Base-by-base conservation (phyloP, 2,888 invertebrate species). In the Epiblema foenella region DNA sequence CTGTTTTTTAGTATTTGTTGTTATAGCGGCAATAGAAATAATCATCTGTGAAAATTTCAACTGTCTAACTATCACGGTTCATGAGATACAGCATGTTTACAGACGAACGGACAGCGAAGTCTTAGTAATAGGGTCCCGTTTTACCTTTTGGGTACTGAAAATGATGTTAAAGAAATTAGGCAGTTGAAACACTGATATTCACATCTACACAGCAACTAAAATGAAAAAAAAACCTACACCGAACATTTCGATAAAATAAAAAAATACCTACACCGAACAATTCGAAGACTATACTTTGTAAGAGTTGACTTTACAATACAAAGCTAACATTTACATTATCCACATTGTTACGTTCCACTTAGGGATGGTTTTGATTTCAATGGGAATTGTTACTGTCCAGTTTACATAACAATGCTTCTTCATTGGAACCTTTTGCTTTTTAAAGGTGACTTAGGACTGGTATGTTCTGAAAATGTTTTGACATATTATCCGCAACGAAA, bases 321-420 rank as follows among this genome's bases (percentile, higher is more conserved):
- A 62, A 33, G 51, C 39, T 59, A 49, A 51, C 63, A 60, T 46
- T 60, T 62, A 62, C 49, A 62, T 57, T 63, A 57, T 17, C 5
- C 39, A 70, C 65, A 65, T 56, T 65, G 70, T 70, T 60, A 10
- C 4, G 20, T 39, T 65, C 69, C 29, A 18, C 65, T 60, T 29
- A 59, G 59, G 65, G 60, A 60, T 60, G 59, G 54, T 52, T 56
- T 37, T n/a, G 49, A 57, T 29, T 66, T 49, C 49, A 70, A 54
- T 60, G 54, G 59, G 60, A 60, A 56, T 51, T 57, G 24, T 9
- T 49, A 24, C 37, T 17, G 57, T n/a, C 39, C 29, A 17, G 70
- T 59, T 70, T 70, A 66, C 70, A 70, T 66, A 66, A 70, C 70
- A 70, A 59, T 46, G 29, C n/a, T 46, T 24, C 58, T 68, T 54